Conservation (phyloP, 2,113 vertebrate species). For the Macrotus californicus region DNA sequence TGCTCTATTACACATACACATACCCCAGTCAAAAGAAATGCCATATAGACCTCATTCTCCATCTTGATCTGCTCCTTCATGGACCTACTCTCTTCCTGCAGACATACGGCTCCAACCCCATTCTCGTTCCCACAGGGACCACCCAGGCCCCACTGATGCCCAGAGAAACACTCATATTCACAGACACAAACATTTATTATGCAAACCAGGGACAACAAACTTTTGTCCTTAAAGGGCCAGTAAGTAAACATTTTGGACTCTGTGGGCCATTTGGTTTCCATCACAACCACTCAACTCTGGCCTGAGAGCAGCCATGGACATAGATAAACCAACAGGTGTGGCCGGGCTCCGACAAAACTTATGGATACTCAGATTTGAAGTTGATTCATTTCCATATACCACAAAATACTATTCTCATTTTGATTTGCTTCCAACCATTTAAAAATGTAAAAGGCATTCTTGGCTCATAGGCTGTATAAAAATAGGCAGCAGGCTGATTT, state of each 20-base stretch:
- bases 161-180: background rate
- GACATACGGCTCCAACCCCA: background rate
- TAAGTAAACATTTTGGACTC: background rate
- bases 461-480: background rate
- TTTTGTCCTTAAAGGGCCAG: background rate
- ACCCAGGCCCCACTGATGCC: background rate
- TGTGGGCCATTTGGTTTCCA: background rate
- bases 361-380: background rate
- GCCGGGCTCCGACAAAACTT: background rate
- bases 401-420: background rate
- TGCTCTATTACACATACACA: background rate
- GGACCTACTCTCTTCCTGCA: background rate
- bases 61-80: background rate
- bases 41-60: background rate
- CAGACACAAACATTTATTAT: background rate
- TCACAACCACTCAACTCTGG: background rate
- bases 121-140: background rate
- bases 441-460: background rate
- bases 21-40: background rate
- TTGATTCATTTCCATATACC: background rate
- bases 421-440: background rate
- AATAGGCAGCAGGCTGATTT: background rate
- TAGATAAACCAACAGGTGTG: background rate
- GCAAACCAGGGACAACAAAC: background rate
- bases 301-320: background rate